phyloP scores from a whole-genome alignment of 2,113 vertebrate species.

The Bothrops jararaca region DNA sequence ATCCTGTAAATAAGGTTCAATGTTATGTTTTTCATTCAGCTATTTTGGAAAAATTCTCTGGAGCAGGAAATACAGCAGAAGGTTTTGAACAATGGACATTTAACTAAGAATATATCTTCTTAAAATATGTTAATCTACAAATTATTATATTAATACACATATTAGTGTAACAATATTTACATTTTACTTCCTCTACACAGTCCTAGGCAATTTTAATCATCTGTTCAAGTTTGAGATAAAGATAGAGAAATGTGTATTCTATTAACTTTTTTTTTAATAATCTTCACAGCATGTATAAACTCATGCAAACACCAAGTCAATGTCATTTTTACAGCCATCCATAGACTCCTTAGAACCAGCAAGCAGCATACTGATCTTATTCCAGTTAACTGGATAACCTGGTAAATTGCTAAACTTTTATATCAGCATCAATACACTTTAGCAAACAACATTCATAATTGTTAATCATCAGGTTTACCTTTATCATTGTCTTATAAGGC shows the following conservation, averaged over 20 bases:
- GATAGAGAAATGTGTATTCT: neutral
- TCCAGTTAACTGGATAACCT: neutral
- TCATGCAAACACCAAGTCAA: neutral
- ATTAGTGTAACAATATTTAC: neutral
- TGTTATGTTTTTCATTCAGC: neutral
- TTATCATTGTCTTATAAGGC: slow-evolving; percentile 31
- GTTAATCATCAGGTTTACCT: slow-evolving; percentile 34
- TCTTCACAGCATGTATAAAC: neutral
- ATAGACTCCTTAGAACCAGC: neutral
- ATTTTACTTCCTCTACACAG: neutral
- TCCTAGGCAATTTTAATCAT: neutral
- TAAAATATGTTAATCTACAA: neutral
- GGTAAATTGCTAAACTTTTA: neutral
- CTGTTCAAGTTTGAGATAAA: neutral
- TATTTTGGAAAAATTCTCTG: neutral
- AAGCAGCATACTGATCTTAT: neutral
- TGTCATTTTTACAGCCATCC: neutral
- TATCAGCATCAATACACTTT: neutral
- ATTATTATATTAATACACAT: neutral
- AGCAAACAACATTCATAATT: neutral
- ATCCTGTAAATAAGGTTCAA: neutral
- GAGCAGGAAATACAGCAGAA: neutral
- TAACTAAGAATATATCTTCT: neutral
- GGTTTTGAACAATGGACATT: neutral
- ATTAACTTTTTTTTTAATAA: neutral